These are phyloP conservation scores for Diaperis boleti DNA, from an alignment of 2,888 invertebrate genomes.

Conservation along the genomic window DNA sequence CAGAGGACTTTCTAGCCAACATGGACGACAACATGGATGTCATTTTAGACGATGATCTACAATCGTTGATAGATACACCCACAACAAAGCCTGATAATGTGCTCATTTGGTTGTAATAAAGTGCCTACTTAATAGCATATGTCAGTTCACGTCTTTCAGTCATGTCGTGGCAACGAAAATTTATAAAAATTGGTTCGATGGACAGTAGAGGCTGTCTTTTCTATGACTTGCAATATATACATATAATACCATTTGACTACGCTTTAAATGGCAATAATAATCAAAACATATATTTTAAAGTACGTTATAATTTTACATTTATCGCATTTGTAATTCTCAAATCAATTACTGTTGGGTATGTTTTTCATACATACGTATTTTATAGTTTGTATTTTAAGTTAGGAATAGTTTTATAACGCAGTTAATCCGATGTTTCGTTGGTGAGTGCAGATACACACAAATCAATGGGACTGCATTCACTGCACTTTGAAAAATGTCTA, in stretches of 20 bases:
- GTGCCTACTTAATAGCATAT: constrained; percentile 46
- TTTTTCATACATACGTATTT: constrained; percentile 55
- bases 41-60: constrained; percentile 87
- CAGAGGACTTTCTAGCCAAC: constrained; percentile 90
- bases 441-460: not conserved
- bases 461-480: not conserved
- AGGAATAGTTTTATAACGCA: constrained; percentile 46
- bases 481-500: constrained; percentile 8
- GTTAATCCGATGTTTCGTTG: constrained; percentile 23
- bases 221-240: constrained; percentile 40
- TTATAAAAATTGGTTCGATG: constrained; percentile 13
- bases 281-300: constrained; percentile 26
- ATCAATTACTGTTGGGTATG: constrained; percentile 58
- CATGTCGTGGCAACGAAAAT: constrained; percentile 9
- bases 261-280: constrained; percentile 53
- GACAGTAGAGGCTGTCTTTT: constrained; percentile 22
- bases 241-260: constrained; percentile 48
- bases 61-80: constrained; percentile 89
- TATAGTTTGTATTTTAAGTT: constrained; percentile 56
- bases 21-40: constrained; percentile 70
- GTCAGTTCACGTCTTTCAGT: constrained; percentile 39
- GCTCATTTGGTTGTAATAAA: constrained; percentile 83
- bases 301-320: constrained; percentile 50
- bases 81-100: constrained; percentile 88
- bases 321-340: constrained; percentile 55